Evolutionary conservation across 2,888 invertebrate species (phyloP).

Genomic region (Stenichneumon culpator): DNA sequence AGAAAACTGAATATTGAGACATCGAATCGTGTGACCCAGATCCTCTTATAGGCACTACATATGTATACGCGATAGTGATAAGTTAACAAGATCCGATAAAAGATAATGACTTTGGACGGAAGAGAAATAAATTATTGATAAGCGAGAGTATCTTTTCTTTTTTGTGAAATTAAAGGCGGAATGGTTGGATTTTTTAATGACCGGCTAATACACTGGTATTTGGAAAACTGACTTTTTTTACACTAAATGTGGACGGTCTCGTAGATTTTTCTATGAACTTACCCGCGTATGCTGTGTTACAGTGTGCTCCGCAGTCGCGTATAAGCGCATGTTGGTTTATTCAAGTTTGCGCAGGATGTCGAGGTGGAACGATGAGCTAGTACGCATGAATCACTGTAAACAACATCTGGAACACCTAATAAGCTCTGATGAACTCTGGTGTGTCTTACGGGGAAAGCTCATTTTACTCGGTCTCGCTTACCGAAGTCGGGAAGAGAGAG

Average conservation of each 20-base stretch:
- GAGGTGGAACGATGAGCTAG: slow-evolving; percentile 53
- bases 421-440: slow-evolving; percentile 60
- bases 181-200: background rate
- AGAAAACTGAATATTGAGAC: slow-evolving; percentile 61
- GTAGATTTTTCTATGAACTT: background rate
- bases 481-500: background rate
- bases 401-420: slow-evolving; percentile 63
- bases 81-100: slow-evolving; percentile 38
- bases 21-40: slow-evolving; percentile 54
- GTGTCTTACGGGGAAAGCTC: slow-evolving; percentile 51
- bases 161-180: background rate
- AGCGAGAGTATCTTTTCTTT: background rate
- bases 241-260: background rate
- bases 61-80: slow-evolving; percentile 31
- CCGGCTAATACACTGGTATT: background rate
- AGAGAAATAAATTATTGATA: slow-evolving; percentile 31
- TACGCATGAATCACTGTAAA: slow-evolving; percentile 63
- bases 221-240: background rate
- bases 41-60: slow-evolving; percentile 22
- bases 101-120: slow-evolving; percentile 13
- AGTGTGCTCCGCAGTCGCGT: background rate
- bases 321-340: slow-evolving; percentile 19
- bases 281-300: background rate
- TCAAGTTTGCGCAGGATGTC: slow-evolving; percentile 51
- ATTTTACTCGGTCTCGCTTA: slow-evolving; percentile 34